Evolutionary conservation across 1,140 invertebrate species (phyloP), one percentile per base, ranked within the genome.

Genomic region (Streblospio benedicti): DNA sequence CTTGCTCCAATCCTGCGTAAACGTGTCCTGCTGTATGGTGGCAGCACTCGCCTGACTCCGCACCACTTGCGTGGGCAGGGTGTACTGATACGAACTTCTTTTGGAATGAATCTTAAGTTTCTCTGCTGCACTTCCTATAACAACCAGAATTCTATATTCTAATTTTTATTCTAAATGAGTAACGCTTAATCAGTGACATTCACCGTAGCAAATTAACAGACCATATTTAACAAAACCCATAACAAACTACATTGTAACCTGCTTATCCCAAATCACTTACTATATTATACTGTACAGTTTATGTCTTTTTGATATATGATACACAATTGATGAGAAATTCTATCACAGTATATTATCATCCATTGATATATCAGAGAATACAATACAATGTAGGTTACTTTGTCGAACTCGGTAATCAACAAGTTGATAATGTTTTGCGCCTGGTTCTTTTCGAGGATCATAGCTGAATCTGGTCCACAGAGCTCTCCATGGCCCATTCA

Each of bases 381-480:
- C n/a, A n/a, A n/a, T n/a, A n/a, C n/a, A n/a, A n/a, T 16, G 23
- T 41, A 25, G 44, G 49, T 67, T 62, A 72, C 72, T 66, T 63
- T 84, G 81, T 71, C 88, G 82, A 31, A 91, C 74, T 65, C 91
- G 82, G 72, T 88, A 93, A 77, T 94, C 91, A 28, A 96, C 79
- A 12, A 85, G 86, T 76, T 96, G 92, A 74, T 91, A 93, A 44
- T 84, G 84, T 65, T 87, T 85, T 28, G 88, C 82, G 1, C 79
- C 71, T n/a, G 86, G 85, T 65, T 91, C 85, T 67, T 85, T 86
- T 43, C 87, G 80, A 0, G 91, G 91, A 79, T 95, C 90, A 69
- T 91, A 94, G 0, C 90, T 91, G 68, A 87, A 85, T 70, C 81
- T 84, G 0, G 90, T 85, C 87, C 91, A 95, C 70, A 88, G 82